Percentiles rank a stretch among this genome's conserved stretches.
phyloP scores from a whole-genome alignment of 1,140 invertebrate species.

The Antheraea mylitta region DNA sequence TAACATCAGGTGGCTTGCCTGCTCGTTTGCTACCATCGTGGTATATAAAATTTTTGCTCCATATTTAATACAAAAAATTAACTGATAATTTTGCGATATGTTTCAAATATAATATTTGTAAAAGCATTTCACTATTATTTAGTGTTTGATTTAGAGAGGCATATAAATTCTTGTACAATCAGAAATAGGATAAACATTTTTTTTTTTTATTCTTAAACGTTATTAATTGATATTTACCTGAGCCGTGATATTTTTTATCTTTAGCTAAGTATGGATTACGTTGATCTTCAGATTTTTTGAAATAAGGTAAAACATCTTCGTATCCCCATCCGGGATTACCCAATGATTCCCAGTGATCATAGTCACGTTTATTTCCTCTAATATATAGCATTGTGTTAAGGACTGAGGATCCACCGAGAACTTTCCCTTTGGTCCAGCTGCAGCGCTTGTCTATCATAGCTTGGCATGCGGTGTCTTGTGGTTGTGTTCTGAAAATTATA shows the following conservation, averaged over 20 bases:
- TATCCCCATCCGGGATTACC: conserved; percentile 95
- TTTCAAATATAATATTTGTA: no score
- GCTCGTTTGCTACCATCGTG: no score
- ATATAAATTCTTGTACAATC: no score
- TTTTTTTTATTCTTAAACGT: neutral
- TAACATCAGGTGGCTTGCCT: no score
- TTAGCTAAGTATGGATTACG: conserved; percentile 89
- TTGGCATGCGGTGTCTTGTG: conserved; percentile 90
- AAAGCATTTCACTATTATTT: no score
- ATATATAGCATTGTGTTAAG: conserved; percentile 96
- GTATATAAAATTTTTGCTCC: no score
- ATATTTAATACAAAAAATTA: no score
- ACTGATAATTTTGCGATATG: no score
- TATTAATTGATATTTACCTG: conserved; percentile 73
- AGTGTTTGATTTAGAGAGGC: no score
- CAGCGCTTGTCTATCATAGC: conserved; percentile 90
- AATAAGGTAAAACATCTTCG: conserved; percentile 92
- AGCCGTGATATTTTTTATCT: conserved; percentile 84
- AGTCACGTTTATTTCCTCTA: conserved; percentile 93
- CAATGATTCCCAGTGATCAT: conserved; percentile 92
- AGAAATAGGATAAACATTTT: no score
- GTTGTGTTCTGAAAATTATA: conserved; percentile 85
- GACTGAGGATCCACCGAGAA: conserved; percentile 92
- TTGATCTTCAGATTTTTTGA: conserved; percentile 92
- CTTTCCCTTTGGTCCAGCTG: conserved; percentile 91